These are phyloP conservation scores for Drosophila nikananu DNA, from an alignment of 1,140 invertebrate genomes.

Conservation along the genomic window DNA sequence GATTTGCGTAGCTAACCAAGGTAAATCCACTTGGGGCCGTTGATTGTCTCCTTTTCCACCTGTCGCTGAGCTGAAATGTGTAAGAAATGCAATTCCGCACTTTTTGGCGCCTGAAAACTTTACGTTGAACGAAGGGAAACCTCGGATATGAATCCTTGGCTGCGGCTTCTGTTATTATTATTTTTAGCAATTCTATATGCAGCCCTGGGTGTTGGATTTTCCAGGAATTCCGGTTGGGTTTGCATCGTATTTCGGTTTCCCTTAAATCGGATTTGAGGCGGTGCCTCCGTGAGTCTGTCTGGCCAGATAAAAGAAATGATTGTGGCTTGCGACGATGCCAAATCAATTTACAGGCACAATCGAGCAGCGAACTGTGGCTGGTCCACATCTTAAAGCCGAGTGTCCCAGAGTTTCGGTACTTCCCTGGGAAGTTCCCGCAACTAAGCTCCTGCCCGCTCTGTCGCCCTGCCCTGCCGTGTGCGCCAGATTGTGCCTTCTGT, in stretches of 20 bases:
- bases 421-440: slow-evolving; percentile 9
- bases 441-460: slow-evolving; percentile 18
- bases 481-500: slow-evolving; percentile 64
- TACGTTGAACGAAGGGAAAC: slow-evolving; percentile 8
- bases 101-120: slow-evolving; percentile 23
- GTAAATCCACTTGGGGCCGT: slow-evolving; percentile 47
- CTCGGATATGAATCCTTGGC: background rate
- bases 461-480: background rate
- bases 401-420: slow-evolving; percentile 8
- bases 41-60: slow-evolving; percentile 33
- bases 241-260: slow-evolving; percentile 15
- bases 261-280: slow-evolving; percentile 40
- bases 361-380: slow-evolving; percentile 20
- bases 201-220: slow-evolving; percentile 20
- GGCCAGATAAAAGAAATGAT: slow-evolving; percentile 32
- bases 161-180: slow-evolving; percentile 28
- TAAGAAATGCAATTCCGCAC: slow-evolving; percentile 53
- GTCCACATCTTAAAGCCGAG: slow-evolving; percentile 26
- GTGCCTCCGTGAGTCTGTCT: slow-evolving; percentile 16
- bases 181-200: slow-evolving; percentile 26
- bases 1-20: slow-evolving; percentile 64
- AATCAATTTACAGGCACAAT: slow-evolving; percentile 48
- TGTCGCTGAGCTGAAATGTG: slow-evolving; percentile 11
- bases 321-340: slow-evolving; percentile 26
- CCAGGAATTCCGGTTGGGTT: slow-evolving; percentile 34